Base-by-base conservation (phyloP, 1,140 invertebrate genomes). In the Hycleus cichorii region DNA sequence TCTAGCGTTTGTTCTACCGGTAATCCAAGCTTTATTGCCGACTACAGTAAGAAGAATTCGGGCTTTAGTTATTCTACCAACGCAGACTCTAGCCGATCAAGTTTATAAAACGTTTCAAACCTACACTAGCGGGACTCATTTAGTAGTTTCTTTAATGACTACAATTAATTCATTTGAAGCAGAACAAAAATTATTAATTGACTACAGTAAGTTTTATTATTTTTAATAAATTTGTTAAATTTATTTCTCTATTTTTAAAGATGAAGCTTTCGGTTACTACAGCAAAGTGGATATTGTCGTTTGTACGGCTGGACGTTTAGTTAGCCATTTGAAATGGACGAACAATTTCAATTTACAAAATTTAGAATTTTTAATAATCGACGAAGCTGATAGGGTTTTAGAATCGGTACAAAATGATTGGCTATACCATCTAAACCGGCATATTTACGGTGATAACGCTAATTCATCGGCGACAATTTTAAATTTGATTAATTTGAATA, bases 361-460 rank as follows among this genome's bases (percentile, higher is more conserved):
- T 65, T 77, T 98, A 0, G 80, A 86, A 70, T 97, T 90, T 77
- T 75, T 98, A 48, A 85, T 97, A 1, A 90, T 97, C 51, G 96
- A 99, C 76, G 95, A 99, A 80, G 95, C 95, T 8, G 96, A 99
- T 77, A 80, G 91, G 62, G 87, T 95, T 59, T 86, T 95, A 76
- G 91, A 96, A 64, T 88, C 91, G 66, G 81, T 94, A 18, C 88
- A 95, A 73, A 86, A 91, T 67, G 88, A 95, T 70, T 96, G 92
- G 93, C 75, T 96, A 2, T 80, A 86, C 68, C 83, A 90, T 73
- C 69, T 86, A 47, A 81, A 85, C 57, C 76, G 75, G 39, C 82
- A 84, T 64, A 79, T 84, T 4, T 76, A 51, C 18, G 39, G 58
- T 49, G 63, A 59, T 57, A 51, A 45, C 3, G 45, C 2, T 12